Conservation (phyloP, 2,888 invertebrate genomes). For the Isotomurus palustris region DNA sequence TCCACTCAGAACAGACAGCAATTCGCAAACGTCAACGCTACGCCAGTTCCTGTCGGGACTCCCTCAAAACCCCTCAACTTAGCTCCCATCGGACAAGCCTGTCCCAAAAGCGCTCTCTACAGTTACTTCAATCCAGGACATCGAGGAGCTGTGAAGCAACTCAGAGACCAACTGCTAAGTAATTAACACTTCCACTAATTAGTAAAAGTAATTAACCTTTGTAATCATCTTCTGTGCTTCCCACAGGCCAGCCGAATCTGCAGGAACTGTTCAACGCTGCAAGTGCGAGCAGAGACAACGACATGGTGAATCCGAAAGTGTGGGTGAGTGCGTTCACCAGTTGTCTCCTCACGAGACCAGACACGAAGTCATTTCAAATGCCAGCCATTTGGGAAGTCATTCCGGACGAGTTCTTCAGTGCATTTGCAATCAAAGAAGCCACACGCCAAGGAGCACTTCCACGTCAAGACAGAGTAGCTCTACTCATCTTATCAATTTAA, state of each 20-base stretch:
- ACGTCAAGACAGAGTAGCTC: slow-evolving; percentile 23
- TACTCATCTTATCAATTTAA: not conserved
- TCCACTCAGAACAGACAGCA: slow-evolving; percentile 3
- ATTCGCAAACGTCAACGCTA: slow-evolving; percentile 4
- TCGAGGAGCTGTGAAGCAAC: slow-evolving; percentile 63
- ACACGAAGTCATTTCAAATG: slow-evolving; percentile 64
- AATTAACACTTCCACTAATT: slow-evolving; percentile 38
- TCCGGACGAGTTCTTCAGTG: slow-evolving; percentile 65
- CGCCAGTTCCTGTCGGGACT: not conserved
- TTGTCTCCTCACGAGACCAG: slow-evolving; percentile 66
- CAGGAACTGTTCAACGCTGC: slow-evolving; percentile 68
- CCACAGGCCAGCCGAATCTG: slow-evolving; percentile 61
- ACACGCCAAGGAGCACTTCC: slow-evolving; percentile 28
- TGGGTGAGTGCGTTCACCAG: slow-evolving; percentile 76
- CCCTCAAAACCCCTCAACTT: slow-evolving; percentile 17
- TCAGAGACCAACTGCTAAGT: slow-evolving; percentile 67
- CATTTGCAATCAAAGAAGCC: slow-evolving; percentile 20
- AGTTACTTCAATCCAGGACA: slow-evolving; percentile 70
- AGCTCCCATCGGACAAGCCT: slow-evolving; percentile 9
- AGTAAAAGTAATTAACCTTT: not conserved
- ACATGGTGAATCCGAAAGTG: slow-evolving; percentile 62
- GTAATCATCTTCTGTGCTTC: not conserved
- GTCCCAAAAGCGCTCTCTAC: slow-evolving; percentile 52
- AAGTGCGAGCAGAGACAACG: slow-evolving; percentile 58
- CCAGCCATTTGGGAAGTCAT: slow-evolving; percentile 73